These are phyloP conservation scores for Linurgus olivaceus DNA, from an alignment of 2,797 vertebrate species.

Conservation along the genomic window DNA sequence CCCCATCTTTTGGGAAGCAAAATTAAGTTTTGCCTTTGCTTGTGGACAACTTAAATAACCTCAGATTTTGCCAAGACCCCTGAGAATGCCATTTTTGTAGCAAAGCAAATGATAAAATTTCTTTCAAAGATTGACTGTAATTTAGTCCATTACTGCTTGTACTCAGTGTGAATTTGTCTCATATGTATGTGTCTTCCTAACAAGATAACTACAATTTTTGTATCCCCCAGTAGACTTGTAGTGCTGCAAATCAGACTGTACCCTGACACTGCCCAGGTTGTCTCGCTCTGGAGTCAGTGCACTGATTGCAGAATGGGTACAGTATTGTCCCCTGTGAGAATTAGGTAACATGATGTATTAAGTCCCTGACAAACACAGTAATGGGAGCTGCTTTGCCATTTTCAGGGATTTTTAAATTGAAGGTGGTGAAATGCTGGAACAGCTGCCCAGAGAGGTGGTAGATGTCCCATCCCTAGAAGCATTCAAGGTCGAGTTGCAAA, in stretches of 20 bases:
- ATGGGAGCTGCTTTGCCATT: neutral
- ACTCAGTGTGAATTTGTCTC: neutral
- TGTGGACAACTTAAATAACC: neutral
- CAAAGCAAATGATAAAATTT: neutral
- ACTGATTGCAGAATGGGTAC: neutral
- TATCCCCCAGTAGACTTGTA: neutral
- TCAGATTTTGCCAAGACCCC: neutral
- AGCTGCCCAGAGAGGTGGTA: neutral
- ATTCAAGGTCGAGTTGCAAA: neutral
- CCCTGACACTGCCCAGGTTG: neutral
- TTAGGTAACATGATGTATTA: neutral
- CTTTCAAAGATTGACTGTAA: neutral
- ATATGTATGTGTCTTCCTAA: neutral
- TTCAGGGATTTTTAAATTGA: neutral
- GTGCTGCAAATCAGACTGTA: neutral
- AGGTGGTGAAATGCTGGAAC: neutral
- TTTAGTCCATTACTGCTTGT: neutral
- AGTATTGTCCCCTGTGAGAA: neutral
- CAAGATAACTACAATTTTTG: neutral
- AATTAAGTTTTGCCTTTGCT: neutral
- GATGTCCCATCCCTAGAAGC: neutral
- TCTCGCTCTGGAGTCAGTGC: rapidly evolving
- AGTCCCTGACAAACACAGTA: neutral
- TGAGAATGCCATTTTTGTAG: neutral
- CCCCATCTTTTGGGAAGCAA: neutral